Evolutionary conservation across 2,888 invertebrate genomes (phyloP), one percentile per base, ranked within the genome.

Genomic region (Lasiommata megera): DNA sequence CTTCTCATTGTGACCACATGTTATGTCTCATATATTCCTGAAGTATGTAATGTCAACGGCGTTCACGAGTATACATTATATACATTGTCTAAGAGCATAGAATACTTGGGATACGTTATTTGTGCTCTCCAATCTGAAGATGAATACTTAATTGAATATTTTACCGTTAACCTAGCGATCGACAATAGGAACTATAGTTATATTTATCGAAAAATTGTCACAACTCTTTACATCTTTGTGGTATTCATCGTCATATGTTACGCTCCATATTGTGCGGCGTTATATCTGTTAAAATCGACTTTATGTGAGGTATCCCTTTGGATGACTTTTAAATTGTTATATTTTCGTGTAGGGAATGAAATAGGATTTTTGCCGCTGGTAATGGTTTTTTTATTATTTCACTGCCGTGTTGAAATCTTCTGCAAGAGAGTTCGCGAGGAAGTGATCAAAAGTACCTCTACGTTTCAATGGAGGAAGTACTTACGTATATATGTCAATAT

Each of bases 321-420:
- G n/a, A 6, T 11, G 6, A 8, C 17, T 41, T n/a, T 6, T 41
- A 17, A 18, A 18, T 6, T 41, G n/a, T 41, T 17, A 11, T 41
- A 18, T 17, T 7, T 14, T 6, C n/a, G 5, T 11, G 7, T 31
- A 0, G 47, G 17, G 0, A 9, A 11, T 1, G 60, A 60, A 9
- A 44, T 61, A 1, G 61, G 61, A 8, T 31, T 31, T 11, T 6
- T 61, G 12, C 58, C 61, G 0, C 28, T 55, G 17, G 0, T 47
- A 5, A 38, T 58, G 47, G 23, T 54, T 11, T 52, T 61, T 17
- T 12, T 55, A 14, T 5, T 61, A 9, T 28, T 61, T 16, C 58
- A 58, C 29, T 61, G 17, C 54, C 57, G 61, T 5, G 28, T 61
- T 3, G 43, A 55, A 47, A 43, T 55, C 36, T 58, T 58, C 36